Percentiles rank a stretch among this genome's conserved stretches.
These are phyloP conservation scores for Cataglyphis altisquamis DNA, from an alignment of 2,888 invertebrate genomes.

Conservation along the genomic window DNA sequence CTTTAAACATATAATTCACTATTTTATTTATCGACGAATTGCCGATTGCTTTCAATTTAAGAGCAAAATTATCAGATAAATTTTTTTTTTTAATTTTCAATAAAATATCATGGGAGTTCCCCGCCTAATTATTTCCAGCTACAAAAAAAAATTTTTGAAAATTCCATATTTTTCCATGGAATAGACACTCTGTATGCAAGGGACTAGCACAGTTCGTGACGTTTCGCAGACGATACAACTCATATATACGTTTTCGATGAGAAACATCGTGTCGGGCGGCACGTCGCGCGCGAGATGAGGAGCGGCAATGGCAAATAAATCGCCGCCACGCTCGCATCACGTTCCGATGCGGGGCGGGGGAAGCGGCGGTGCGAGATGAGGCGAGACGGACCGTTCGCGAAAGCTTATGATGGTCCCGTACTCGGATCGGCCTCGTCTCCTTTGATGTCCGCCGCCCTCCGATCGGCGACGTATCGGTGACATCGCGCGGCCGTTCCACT, in stretches of 20 bases:
- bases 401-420: slow-evolving; percentile 84
- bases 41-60: no score
- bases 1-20: no score
- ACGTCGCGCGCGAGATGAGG: slow-evolving; percentile 85
- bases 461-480: slow-evolving; percentile 29
- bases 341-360: slow-evolving; percentile 80
- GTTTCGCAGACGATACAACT: slow-evolving; percentile 28
- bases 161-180: no score
- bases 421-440: slow-evolving; percentile 79
- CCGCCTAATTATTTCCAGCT: no score
- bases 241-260: slow-evolving; percentile 38
- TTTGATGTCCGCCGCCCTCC: slow-evolving; percentile 84
- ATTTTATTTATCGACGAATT: no score
- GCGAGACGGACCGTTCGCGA: slow-evolving; percentile 81
- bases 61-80: no score
- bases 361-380: slow-evolving; percentile 79
- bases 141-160: no score
- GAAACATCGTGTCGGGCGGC: slow-evolving; percentile 74
- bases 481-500: slow-evolving; percentile 45
- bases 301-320: slow-evolving; percentile 86
- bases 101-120: no score
- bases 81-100: no score
- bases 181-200: background rate
- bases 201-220: background rate
- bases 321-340: slow-evolving; percentile 85